Evolutionary conservation across 2,888 invertebrate genomes (phyloP).

Genomic region (Apamea monoglypha): DNA sequence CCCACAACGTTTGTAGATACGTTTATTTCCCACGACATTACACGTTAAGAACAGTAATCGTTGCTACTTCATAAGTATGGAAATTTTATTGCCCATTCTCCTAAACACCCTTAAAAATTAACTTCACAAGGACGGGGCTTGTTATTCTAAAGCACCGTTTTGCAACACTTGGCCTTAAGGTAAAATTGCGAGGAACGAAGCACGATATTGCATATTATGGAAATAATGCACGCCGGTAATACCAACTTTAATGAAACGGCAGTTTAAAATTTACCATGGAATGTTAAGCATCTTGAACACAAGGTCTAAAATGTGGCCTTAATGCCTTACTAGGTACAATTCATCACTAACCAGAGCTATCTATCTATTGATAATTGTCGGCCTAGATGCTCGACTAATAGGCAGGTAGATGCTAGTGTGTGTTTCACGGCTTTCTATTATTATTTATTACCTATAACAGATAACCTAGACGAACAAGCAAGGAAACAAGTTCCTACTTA

Average conservation of each 20-base stretch:
- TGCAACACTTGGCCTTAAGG: conserved; percentile 69
- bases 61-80: conserved; percentile 38
- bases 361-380: conserved; percentile 17
- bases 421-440: conserved; percentile 8
- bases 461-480: background rate
- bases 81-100: conserved; percentile 46
- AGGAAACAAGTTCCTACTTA: background rate
- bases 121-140: conserved; percentile 43
- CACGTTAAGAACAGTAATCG: conserved; percentile 19
- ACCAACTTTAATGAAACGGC: conserved; percentile 66
- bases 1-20: conserved; percentile 9
- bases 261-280: conserved; percentile 54
- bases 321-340: conserved; percentile 16
- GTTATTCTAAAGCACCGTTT: conserved; percentile 58
- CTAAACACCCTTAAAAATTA: conserved; percentile 57
- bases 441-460: conserved; percentile 37
- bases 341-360: conserved; percentile 19
- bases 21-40: conserved; percentile 21
- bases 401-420: background rate
- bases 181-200: conserved; percentile 70
- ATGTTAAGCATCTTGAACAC: conserved; percentile 34
- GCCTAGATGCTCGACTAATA: conserved; percentile 4
- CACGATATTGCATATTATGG: conserved; percentile 71
- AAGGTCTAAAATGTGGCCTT: conserved; percentile 32
- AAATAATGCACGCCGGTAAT: conserved; percentile 69